phyloP scores from a whole-genome alignment of 2,797 vertebrate species.

The Anniella stebbinsi region DNA sequence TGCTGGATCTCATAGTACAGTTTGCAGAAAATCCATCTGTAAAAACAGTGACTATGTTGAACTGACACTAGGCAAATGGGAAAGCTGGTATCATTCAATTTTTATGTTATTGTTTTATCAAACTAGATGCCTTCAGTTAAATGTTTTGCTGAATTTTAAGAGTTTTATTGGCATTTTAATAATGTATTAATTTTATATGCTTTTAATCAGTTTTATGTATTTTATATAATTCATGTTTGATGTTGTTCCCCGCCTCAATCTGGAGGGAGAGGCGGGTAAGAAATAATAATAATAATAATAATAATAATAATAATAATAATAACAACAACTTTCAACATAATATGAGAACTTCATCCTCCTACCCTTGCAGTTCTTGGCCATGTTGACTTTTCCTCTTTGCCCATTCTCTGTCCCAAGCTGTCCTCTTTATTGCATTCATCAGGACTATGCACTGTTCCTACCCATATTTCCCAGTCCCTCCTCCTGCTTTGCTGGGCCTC shows the following conservation, averaged over 20 bases:
- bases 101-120: not conserved
- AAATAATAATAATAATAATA: too few species aligned
- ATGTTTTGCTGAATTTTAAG: not conserved
- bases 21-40: not conserved
- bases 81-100: not conserved
- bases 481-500: not conserved
- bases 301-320: too few species aligned
- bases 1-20: conserved; percentile 49
- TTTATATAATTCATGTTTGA: too few species aligned
- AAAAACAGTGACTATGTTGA: not conserved
- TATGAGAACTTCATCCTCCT: not conserved
- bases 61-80: not conserved
- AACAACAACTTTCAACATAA: too few species aligned
- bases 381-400: not conserved
- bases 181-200: too few species aligned
- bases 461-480: not conserved
- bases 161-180: too few species aligned
- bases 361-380: not conserved
- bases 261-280: too few species aligned
- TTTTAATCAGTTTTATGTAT: too few species aligned
- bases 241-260: too few species aligned
- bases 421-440: not conserved
- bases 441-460: not conserved
- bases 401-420: too few species aligned
- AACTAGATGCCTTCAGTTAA: not conserved